phyloP scores from a whole-genome alignment of 2,113 vertebrate species.

The Syrmaticus mikado region DNA sequence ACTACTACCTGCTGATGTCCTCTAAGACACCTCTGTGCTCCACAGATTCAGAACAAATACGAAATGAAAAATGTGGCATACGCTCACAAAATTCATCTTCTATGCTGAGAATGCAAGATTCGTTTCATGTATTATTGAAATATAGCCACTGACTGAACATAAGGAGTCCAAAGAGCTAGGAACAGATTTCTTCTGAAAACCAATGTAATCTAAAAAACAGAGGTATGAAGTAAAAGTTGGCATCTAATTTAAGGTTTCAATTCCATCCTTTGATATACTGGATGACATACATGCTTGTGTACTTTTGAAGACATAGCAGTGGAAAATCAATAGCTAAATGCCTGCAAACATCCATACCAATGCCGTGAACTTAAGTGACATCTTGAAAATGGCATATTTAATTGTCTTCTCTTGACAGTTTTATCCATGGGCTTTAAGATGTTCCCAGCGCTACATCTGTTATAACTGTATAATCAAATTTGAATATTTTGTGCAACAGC shows the following conservation, averaged over 20 bases:
- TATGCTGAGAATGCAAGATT: neutral
- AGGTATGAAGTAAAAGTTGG: neutral
- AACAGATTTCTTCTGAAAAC: constrained; percentile 4
- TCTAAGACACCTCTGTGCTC: neutral
- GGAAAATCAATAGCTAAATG: neutral
- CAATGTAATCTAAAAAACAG: neutral
- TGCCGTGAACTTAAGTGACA: neutral
- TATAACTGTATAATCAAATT: neutral
- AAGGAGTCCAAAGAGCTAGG: neutral
- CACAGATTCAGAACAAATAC: neutral
- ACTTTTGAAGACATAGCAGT: neutral
- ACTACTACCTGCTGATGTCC: neutral
- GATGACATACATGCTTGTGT: neutral
- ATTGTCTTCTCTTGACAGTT: neutral
- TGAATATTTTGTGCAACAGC: neutral
- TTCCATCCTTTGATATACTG: neutral
- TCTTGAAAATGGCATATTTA: neutral
- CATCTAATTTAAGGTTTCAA: neutral
- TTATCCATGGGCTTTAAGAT: neutral
- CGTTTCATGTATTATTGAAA: neutral
- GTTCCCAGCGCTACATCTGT: neutral
- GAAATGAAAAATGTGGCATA: neutral
- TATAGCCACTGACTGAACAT: neutral
- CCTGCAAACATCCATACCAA: neutral
- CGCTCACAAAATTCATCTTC: neutral